Evolutionary conservation across 2,888 invertebrate genomes (phyloP), one percentile per base, ranked within the genome.

Genomic region (Scaptomyza tumidula): DNA sequence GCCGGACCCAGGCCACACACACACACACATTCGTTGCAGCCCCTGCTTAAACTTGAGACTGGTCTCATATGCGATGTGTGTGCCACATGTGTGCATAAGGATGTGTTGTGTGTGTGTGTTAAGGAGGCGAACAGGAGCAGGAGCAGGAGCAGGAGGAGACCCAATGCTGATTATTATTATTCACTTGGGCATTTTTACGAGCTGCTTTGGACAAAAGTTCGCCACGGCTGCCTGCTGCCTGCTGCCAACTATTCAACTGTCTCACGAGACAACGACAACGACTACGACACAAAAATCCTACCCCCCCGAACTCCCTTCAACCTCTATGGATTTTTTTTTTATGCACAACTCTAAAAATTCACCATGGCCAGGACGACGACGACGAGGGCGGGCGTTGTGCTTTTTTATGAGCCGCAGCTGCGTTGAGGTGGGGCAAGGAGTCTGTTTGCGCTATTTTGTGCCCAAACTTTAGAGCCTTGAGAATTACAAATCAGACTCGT

Each of bases 131-230:
- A 1, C 3, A 16, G 37, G 3, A 6, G 14, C 13, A 29, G 45
- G 11, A 41, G 9, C 11, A 48, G 11, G 4, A 31, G 16, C 14
- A 11, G 6, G 35, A 7, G 45, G 24, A 33, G 67, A 49, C 68
- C 74, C 85, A 77, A 57, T 79, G 71, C 87, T 89, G 89, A 89
- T 89, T 81, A 88, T 89, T 90, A 88, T 90, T 90, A 90, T 84
- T 89, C 90, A 89, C 88, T 90, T 90, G 90, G 88, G 90, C 89
- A 89, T 88, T 88, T 89, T 90, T 88, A 88, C 89, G 86, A 88
- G 86, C 81, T 84, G 77, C 78, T 81, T 86, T 82, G 76, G 80
- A 82, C 80, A 75, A 86, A 83, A 88, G 82, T 85, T 86, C 79
- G 77, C 54, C 72, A 64, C 68, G n/a, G n/a, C n/a, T n/a, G n/a